Evolutionary conservation across 2,888 invertebrate genomes (phyloP).

Genomic region (Diplazon laetatorius): DNA sequence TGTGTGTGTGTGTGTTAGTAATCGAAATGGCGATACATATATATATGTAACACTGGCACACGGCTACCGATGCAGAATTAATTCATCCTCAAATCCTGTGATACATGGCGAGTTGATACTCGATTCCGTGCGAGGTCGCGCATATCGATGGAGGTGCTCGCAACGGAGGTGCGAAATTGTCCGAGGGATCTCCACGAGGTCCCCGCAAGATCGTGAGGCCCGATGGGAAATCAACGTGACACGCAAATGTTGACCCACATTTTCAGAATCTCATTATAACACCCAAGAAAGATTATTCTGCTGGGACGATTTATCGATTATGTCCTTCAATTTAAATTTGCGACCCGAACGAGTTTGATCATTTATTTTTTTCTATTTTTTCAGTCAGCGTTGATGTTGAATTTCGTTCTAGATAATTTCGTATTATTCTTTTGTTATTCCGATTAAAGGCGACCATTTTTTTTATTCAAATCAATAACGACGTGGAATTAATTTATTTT

Average conservation of each 20-base stretch:
- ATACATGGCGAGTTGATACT: conserved; percentile 73
- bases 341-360: too few relatives aligned
- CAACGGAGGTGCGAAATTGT: conserved; percentile 41
- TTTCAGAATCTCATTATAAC: not conserved
- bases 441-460: not conserved
- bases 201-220: conserved; percentile 21
- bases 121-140: conserved; percentile 41
- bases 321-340: too few relatives aligned
- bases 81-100: conserved; percentile 79
- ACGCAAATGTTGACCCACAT: conserved; percentile 41
- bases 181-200: conserved; percentile 32
- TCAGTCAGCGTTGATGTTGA: too few relatives aligned
- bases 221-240: conserved; percentile 39
- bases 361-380: too few relatives aligned
- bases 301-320: too few relatives aligned
- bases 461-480: too few relatives aligned
- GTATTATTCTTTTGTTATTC: not conserved
- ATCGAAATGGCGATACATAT: conserved; percentile 73
- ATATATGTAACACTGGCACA: not conserved
- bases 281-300: too few relatives aligned
- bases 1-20: too few relatives aligned
- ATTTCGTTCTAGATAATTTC: too few relatives aligned
- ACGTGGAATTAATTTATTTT: too few relatives aligned
- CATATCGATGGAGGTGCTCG: conserved; percentile 22
- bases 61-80: conserved; percentile 72